Evolutionary conservation across 2,113 vertebrate species (phyloP), one percentile per base, ranked within the genome.

Genomic region (Raja brachyura): DNA sequence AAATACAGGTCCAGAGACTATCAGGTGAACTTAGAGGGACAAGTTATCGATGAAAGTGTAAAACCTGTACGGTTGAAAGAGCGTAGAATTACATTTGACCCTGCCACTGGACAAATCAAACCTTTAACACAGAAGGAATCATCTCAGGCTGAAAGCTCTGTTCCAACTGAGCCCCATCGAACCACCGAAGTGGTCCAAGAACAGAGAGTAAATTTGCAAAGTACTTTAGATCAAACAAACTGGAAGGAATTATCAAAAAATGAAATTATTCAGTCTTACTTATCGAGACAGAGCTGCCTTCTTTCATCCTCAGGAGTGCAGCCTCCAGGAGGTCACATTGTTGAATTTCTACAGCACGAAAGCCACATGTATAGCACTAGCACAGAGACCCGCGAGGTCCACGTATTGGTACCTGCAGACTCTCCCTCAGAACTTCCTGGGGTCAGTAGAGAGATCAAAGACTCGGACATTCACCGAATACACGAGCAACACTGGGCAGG

Each of bases 21-120:
- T 70, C 93, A 95, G 0, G 96, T 96, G 81, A 97, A 97, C 94
- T 94, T 97, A 95, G 97, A 97, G 0, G 96, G 96, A 94, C 97
- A 96, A 81, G 94, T 94, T 92, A 93, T 96, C 28, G 97, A 98
- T 94, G 96, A 97, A 0, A 94, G 95, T 13, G 96, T 96, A 88
- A 99, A 98, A 96, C 96, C 97, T 5, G 97, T 97, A 93, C 96
- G 97, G 93, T 98, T 98, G 97, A 99, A 98, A 98, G 98, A 98
- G 94, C 96, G 98, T 74, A 97, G 97, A 93, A 96, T 98, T 93
- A 98, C 97, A 25, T 98, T 98, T 96, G 97, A 99, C 96, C 97
- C 97, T 85, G 96, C 97, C 94, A 98, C 98, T 0, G 97, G 97
- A 94, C 97, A 98, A 95, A 99, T 99, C 93, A 98, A 97, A 97